A percentile compares a stretch with the other conserved stretches of the same genome.
Evolutionary conservation across 2,797 vertebrate genomes (phyloP).

Genomic region (Takifugu rubripes): DNA sequence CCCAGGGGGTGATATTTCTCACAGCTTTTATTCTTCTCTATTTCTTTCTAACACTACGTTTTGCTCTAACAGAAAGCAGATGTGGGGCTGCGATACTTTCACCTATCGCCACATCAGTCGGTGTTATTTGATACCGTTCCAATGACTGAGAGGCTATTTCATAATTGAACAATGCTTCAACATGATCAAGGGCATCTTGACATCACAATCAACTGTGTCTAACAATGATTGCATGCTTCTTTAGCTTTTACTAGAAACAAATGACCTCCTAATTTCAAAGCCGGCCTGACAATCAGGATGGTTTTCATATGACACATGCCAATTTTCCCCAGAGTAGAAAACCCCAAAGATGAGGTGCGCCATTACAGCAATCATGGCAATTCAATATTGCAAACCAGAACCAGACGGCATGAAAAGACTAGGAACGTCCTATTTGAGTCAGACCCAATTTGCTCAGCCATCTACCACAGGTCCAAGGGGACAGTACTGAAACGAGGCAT

Average conservation of each 20-base stretch:
- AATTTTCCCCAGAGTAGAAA: constrained; percentile 59
- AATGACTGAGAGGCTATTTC: constrained; percentile 61
- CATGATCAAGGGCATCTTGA: constrained; percentile 58
- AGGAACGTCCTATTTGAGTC: constrained; percentile 78
- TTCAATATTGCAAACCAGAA: constrained; percentile 73
- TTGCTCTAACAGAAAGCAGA: constrained; percentile 70
- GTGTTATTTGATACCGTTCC: constrained; percentile 70
- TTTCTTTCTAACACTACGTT: constrained; percentile 62
- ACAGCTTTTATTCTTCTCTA: constrained; percentile 58
- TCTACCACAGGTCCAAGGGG: constrained; percentile 63
- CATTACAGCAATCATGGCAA: constrained; percentile 71
- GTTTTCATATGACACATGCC: constrained; percentile 65
- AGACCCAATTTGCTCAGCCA: constrained; percentile 67
- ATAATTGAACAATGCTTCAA: constrained; percentile 65
- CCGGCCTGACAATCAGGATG: constrained; percentile 47
- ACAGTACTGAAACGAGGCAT: constrained; percentile 49
- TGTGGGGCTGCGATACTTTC: constrained; percentile 59
- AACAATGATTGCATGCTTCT: constrained; percentile 32
- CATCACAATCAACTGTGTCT: constrained; percentile 33
- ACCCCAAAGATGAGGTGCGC: constrained; percentile 55
- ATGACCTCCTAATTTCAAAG: constrained; percentile 66
- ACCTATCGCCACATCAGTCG: constrained; percentile 53
- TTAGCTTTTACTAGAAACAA: constrained; percentile 57
- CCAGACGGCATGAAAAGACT: constrained; percentile 74
- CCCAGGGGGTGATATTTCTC: constrained; percentile 54